These are phyloP conservation scores for Parauchenoglanis ngamensis DNA, from an alignment of 2,797 vertebrate genomes.

Conservation along the genomic window DNA sequence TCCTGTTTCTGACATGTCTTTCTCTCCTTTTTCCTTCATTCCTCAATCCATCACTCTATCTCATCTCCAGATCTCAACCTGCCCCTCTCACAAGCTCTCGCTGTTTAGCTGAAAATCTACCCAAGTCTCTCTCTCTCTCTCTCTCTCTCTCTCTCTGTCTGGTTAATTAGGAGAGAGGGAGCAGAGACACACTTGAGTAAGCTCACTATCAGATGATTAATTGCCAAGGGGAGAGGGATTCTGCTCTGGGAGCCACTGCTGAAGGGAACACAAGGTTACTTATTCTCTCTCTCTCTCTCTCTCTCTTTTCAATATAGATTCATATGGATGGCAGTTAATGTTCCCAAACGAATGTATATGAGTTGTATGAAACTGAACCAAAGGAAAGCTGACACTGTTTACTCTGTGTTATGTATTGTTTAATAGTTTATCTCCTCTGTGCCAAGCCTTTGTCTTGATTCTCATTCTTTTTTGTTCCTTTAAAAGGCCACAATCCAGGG, in stretches of 20 bases:
- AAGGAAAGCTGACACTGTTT: slow-evolving; percentile 27
- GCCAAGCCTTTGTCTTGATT: slow-evolving; percentile 10
- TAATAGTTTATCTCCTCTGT: slow-evolving; percentile 9
- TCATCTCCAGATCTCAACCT: slow-evolving; percentile 26
- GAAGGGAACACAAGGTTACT: slow-evolving; percentile 77
- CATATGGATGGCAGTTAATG: slow-evolving; percentile 46
- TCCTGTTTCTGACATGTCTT: slow-evolving; percentile 41
- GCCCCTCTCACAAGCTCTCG: slow-evolving; percentile 18
- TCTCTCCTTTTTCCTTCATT: slow-evolving; percentile 19
- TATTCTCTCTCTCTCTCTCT: slow-evolving; percentile 55
- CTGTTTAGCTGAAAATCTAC: slow-evolving; percentile 47
- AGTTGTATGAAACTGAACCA: slow-evolving; percentile 1
- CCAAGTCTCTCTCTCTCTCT: slow-evolving; percentile 32
- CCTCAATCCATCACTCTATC: slow-evolving; percentile 36
- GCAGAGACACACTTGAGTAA: slow-evolving; percentile 76
- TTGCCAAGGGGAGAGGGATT: slow-evolving; percentile 72
- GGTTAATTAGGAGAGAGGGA: slow-evolving; percentile 78
- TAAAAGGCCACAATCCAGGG: slow-evolving; percentile 6
- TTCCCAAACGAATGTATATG: slow-evolving; percentile 24
- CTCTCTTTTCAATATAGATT: slow-evolving; percentile 50
- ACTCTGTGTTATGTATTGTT: slow-evolving; percentile 4
- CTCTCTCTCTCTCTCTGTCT: slow-evolving; percentile 49
- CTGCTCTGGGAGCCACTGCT: slow-evolving; percentile 68
- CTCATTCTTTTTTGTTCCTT: neutral
- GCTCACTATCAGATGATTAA: slow-evolving; percentile 82